Percentiles rank a stretch among this genome's conserved stretches.
Evolutionary conservation across 2,797 vertebrate species (phyloP).

Genomic region (Acomys russatus): DNA sequence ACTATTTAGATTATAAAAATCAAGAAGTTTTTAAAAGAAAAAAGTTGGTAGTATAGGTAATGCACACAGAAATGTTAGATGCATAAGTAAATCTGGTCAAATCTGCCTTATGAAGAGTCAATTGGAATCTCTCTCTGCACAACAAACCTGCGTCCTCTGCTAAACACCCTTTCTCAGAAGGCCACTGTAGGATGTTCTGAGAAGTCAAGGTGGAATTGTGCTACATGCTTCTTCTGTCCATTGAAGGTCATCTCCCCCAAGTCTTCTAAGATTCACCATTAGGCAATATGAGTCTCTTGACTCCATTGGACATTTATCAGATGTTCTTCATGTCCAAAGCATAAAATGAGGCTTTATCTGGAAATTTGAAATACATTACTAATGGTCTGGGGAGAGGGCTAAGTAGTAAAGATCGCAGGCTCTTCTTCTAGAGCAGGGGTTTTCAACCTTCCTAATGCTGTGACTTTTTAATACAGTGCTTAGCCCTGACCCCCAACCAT

Average conservation of each 20-base stretch:
- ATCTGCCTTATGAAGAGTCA: not conserved
- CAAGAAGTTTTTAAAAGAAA: constrained; percentile 55
- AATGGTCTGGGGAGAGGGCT: not conserved
- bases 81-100: constrained; percentile 14
- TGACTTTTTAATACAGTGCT: not conserved
- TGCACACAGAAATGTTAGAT: not conserved
- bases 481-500: not conserved
- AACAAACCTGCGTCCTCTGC: not conserved
- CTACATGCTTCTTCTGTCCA: not conserved
- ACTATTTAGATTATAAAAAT: constrained; percentile 61
- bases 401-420: not conserved
- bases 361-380: not conserved
- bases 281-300: not conserved
- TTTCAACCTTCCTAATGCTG: not conserved
- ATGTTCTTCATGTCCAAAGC: not conserved
- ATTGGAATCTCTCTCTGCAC: not conserved
- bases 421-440: not conserved
- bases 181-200: not conserved
- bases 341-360: not conserved
- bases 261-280: not conserved
- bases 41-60: constrained; percentile 49
- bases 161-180: not conserved
- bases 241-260: not conserved
- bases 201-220: not conserved
- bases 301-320: not conserved